A percentile compares a stretch with the other conserved stretches of the same genome.
Evolutionary conservation across 1,140 invertebrate species (phyloP).

Genomic region (Philaenus spumarius): DNA sequence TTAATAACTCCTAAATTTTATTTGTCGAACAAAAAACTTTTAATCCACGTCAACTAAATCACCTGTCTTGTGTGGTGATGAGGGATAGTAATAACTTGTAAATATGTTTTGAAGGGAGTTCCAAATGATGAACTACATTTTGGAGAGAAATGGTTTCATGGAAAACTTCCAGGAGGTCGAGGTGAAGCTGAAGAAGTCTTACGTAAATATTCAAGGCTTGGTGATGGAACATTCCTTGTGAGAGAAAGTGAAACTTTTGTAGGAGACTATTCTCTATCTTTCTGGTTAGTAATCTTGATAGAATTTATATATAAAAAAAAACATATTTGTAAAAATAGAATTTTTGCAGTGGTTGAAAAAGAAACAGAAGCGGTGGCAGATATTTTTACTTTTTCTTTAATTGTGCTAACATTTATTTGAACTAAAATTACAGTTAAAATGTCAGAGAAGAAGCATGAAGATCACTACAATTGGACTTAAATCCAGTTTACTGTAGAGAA

Average conservation of each 20-base stretch:
- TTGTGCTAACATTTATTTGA: no score
- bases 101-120: conserved; percentile 37
- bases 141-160: conserved; percentile 94
- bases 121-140: conserved; percentile 86
- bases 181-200: conserved; percentile 69
- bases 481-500: no score
- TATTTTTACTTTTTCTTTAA: no score
- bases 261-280: conserved; percentile 92
- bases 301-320: neutral
- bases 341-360: neutral
- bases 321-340: neutral
- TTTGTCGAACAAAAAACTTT: no score
- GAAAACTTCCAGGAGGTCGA: conserved; percentile 69
- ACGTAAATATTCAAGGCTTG: conserved; percentile 71
- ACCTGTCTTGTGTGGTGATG: no score
- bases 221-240: conserved; percentile 93
- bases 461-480: no score
- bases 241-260: conserved; percentile 93
- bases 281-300: conserved; percentile 52
- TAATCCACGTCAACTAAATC: no score
- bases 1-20: no score
- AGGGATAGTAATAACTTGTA: no score
- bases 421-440: no score
- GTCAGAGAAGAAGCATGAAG: no score
- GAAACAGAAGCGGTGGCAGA: no score